These are phyloP conservation scores for Ellobium chinense DNA, from an alignment of 2,888 invertebrate species.

Conservation along the genomic window DNA sequence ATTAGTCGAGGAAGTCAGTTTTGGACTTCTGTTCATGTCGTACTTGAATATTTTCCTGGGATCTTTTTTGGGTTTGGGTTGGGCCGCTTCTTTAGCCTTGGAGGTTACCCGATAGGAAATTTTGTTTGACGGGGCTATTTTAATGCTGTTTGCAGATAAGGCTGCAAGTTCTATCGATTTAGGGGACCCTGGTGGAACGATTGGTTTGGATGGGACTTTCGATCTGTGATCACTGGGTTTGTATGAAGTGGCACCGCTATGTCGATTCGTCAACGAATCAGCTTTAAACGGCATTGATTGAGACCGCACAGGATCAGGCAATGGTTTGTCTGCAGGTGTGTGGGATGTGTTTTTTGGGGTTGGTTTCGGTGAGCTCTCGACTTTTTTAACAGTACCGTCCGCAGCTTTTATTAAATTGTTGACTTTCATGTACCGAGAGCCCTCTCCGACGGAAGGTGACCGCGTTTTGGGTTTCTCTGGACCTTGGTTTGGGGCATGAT, in stretches of 20 bases:
- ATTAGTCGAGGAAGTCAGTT: background rate
- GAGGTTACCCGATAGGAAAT: constrained; percentile 23
- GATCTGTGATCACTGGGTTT: background rate
- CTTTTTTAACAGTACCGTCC: background rate
- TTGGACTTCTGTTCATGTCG: background rate
- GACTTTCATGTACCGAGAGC: background rate
- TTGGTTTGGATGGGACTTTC: background rate
- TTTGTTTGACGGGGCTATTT: constrained; percentile 15
- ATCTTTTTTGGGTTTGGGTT: background rate
- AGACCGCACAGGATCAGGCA: background rate
- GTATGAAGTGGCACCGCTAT: background rate
- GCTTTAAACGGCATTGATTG: background rate
- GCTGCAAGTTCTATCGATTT: background rate
- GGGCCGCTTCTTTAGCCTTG: background rate
- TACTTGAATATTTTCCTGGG: background rate
- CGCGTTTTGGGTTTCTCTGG: background rate
- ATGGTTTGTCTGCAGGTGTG: background rate
- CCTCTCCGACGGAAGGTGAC: background rate
- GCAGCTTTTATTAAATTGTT: background rate
- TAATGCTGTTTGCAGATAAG: background rate
- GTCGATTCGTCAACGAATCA: background rate
- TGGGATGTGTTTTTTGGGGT: background rate
- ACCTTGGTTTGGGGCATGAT: background rate
- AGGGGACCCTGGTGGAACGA: background rate
- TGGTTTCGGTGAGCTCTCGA: background rate